phyloP scores from a whole-genome alignment of 23 tunicate species.

The Phallusia fumigata region DNA sequence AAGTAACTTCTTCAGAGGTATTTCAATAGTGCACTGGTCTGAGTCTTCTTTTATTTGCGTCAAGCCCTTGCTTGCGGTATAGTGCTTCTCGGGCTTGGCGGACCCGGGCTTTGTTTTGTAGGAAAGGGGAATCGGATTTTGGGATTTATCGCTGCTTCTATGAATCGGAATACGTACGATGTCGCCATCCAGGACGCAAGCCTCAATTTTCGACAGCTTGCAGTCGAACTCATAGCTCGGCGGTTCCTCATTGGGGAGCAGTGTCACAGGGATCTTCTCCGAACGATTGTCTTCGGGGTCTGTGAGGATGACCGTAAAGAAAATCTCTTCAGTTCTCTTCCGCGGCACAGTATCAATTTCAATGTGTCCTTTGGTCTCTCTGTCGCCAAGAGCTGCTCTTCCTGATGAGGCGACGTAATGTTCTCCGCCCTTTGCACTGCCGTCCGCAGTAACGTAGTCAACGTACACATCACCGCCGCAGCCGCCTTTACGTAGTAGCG shows the following conservation, averaged over 20 bases:
- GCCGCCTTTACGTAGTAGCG: constrained; percentile 9
- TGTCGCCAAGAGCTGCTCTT: constrained; percentile 12
- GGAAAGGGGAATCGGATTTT: constrained; percentile 23
- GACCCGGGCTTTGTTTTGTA: constrained; percentile 23
- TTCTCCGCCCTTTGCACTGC: constrained; percentile 37
- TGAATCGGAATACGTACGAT: constrained; percentile 23
- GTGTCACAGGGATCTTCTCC: neutral
- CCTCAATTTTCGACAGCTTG: neutral
- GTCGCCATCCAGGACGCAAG: constrained; percentile 16
- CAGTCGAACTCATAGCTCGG: constrained; percentile 5
- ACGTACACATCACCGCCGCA: constrained; percentile 21
- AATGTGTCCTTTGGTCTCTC: constrained; percentile 20
- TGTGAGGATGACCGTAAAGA: constrained; percentile 41
- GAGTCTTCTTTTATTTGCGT: constrained; percentile 31
- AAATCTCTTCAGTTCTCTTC: constrained; percentile 3
- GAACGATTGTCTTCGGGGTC: constrained; percentile 23
- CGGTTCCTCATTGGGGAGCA: neutral
- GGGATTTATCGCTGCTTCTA: constrained; percentile 3
- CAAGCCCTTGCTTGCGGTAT: constrained; percentile 27
- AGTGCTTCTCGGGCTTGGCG: constrained; percentile 52
- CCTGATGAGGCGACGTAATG: constrained; percentile 33
- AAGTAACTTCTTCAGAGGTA: constrained; percentile 23
- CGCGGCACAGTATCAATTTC: constrained; percentile 22
- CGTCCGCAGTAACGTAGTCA: constrained; percentile 12
- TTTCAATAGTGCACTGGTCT: constrained; percentile 9